Base-by-base conservation (phyloP, 2,113 vertebrate genomes). In the Cryptoleucopteryx plumbea region DNA sequence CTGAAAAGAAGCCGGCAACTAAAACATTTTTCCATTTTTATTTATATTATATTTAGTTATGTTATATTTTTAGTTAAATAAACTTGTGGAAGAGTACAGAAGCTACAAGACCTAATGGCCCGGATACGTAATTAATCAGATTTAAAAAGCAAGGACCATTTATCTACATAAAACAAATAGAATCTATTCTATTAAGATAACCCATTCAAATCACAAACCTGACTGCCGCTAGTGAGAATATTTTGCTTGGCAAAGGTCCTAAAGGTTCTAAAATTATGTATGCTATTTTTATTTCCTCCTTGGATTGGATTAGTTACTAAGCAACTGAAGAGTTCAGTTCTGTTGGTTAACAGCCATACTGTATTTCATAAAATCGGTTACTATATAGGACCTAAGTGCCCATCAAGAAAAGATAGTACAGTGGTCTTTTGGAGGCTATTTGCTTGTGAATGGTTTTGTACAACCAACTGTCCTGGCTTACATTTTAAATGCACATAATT, bases 271-370 rank as follows among this genome's bases (percentile, higher is more conserved):
- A 98, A 98, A 98, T 98, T 98, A 98, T 97, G 95, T 96, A 94
- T 96, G 97, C 98, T 98, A 98, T 98, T 98, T 98, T 98, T 98
- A 97, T 97, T 93, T 97, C 97, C 81, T 98, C 94, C 96, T 98
- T 95, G 94, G 97, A 97, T 97, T 97, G 98, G 97, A 97, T 98
- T 98, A 98, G 98, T 98, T 98, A 98, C 98, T 97, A 98, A 96
- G 98, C 98, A 98, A 98, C 98, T 91, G 94, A 97, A 97, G 95
- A 96, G 96, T 98, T 98, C 97, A 95, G 96, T 98, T 98, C 97
- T 97, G 97, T 96, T 97, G 96, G 97, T 97, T 98, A 98, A 98
- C 97, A 98, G 97, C 88, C 91, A 86, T 93, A 96, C 93, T 92
- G 91, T 96, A 94, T 96, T 96, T 96, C 95, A 97, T 67, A 91